Evolutionary conservation across 2,797 vertebrate species (phyloP), one percentile per base, ranked within the genome.

Genomic region (Anomalospiza imberbis): DNA sequence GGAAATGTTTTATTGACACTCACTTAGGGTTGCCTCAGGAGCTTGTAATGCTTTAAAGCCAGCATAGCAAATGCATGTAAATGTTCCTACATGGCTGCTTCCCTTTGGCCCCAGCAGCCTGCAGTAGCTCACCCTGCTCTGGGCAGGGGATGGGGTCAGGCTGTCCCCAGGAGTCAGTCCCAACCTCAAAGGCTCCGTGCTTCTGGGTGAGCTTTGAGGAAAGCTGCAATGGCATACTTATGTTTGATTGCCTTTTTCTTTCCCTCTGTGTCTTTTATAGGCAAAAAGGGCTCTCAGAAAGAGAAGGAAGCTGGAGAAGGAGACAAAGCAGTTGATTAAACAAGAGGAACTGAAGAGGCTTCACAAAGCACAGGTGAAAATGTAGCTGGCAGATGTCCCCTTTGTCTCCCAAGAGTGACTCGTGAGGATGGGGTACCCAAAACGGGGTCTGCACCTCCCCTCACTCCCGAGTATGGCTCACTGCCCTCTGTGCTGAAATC

Each of bases 311-410:
- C 96, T 98, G 95, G 98, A 98, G 95, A 99, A 98, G 92, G 98
- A 95, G 7, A 98, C 97, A 34, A 97, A 98, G 89, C 98, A 98
- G 89, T 93, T 99, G 97, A 97, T 97, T 60, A 99, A 99, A 95
- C 98, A 98, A 96, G 99, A 99, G 76, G 98, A 99, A 87, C 95
- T 99, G 76, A 99, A 99, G 97, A 98, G 99, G 91, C 99, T 99
- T 87, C 98, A 99, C 96, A 98, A 98, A 97, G 99, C 99, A 95
- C 99, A 99, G 99, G 99, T 99, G 96, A 93, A 74, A 75, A 62
- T 2, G 4, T 29, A 67, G 55, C 45, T 89, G 0, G 0, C 42
- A 72, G 32, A 14, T 60, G 60, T 34, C n/a, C 54, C 31, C 7
- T 73, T 70, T 63, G 42, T 57, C 26, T 85, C 63, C 73, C n/a